phyloP scores from a whole-genome alignment of 2,797 vertebrate species.

The Capromys pilorides region DNA sequence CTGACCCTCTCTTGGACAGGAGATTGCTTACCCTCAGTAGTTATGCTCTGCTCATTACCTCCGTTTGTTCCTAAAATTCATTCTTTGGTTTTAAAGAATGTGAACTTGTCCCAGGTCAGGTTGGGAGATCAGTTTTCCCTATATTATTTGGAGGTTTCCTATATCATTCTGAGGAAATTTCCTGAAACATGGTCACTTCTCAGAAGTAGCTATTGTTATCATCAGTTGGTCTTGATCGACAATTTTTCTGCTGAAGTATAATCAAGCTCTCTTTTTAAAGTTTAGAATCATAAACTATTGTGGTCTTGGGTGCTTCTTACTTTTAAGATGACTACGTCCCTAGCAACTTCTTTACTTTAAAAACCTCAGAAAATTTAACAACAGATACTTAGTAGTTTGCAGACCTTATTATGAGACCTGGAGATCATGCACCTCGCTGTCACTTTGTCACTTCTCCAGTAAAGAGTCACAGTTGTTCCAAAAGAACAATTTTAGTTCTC shows the following conservation, averaged over 20 bases:
- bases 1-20: no score
- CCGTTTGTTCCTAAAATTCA: no score
- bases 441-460: background rate
- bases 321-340: background rate
- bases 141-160: no score
- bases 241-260: background rate
- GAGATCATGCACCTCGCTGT: background rate
- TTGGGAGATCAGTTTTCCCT: no score
- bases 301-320: background rate
- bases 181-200: background rate
- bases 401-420: background rate
- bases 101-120: no score
- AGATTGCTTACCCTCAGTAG: no score
- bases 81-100: no score
- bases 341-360: background rate
- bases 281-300: background rate
- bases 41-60: no score
- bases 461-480: background rate
- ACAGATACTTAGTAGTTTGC: background rate
- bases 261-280: background rate
- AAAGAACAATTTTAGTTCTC: background rate
- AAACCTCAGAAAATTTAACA: background rate
- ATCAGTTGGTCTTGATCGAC: background rate
- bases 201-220: background rate
- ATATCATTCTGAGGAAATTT: background rate